These are phyloP conservation scores for Limnephilus rhombicus DNA, from an alignment of 2,888 invertebrate species.

Conservation along the genomic window DNA sequence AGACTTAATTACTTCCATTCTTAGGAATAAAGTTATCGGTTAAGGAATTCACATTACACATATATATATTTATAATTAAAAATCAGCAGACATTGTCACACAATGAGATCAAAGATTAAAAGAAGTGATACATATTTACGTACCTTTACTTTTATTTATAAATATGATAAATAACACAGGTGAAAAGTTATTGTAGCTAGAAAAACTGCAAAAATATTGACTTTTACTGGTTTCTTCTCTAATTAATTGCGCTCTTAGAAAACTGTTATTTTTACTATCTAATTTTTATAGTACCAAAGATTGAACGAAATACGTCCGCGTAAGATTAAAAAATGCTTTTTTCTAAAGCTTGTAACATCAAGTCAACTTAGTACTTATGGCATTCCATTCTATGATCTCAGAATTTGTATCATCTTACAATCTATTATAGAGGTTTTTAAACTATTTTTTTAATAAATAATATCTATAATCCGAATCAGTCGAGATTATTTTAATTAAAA, in stretches of 20 bases:
- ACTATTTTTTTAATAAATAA: neutral
- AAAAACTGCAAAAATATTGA: neutral
- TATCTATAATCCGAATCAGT: neutral
- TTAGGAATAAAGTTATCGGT: constrained; percentile 7
- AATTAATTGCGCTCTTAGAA: neutral
- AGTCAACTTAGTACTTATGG: neutral
- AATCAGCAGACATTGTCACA: constrained; percentile 18
- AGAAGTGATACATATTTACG: neutral
- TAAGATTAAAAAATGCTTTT: neutral
- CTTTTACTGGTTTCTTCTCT: neutral
- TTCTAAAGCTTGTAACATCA: neutral
- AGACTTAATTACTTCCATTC: constrained; percentile 23
- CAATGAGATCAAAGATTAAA: constrained; percentile 27
- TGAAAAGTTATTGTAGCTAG: neutral
- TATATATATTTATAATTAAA: constrained; percentile 26
- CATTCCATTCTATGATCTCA: neutral
- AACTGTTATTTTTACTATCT: neutral
- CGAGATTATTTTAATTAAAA: constrained; percentile 1
- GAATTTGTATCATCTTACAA: neutral
- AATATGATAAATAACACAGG: neutral
- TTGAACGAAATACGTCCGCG: neutral
- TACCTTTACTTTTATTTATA: neutral
- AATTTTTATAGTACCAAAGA: neutral
- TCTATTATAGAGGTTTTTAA: constrained; percentile 1
- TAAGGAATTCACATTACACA: neutral